Conservation (phyloP, 2,113 vertebrate species). For the Mesoclemmys tuberculata region DNA sequence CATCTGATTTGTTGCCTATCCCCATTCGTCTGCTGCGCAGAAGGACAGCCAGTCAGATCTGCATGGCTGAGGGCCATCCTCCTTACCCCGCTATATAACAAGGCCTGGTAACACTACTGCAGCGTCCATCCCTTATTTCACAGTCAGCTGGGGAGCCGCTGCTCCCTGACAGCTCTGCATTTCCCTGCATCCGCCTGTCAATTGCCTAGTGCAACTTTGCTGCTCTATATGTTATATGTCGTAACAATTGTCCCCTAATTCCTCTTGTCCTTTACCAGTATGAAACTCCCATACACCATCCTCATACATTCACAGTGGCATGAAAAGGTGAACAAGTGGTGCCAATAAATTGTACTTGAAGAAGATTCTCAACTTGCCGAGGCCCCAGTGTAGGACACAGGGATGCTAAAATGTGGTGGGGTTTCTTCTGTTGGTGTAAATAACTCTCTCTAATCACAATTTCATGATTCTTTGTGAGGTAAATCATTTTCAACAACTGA, state of each 20-base stretch:
- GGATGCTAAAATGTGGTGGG: fast-evolving
- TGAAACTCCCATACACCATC: not conserved
- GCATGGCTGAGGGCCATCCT: not conserved
- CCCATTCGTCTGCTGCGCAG: fast-evolving
- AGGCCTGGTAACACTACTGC: not conserved
- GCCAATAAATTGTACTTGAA: not conserved
- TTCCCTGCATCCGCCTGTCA: not conserved
- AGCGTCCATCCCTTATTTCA: fast-evolving
- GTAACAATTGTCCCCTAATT: fast-evolving
- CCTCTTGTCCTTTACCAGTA: not conserved
- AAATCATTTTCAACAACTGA: not conserved
- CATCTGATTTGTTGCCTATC: fast-evolving
- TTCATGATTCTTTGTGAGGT: not conserved
- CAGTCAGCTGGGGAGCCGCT: fast-evolving
- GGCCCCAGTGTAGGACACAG: not conserved
- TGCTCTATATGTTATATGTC: fast-evolving
- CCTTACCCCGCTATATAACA: fast-evolving
- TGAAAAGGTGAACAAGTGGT: fast-evolving
- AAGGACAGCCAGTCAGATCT: not conserved
- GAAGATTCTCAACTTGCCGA: not conserved
- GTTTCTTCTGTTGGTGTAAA: not conserved
- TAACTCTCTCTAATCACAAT: not conserved
- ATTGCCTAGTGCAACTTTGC: fast-evolving
- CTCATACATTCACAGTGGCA: fast-evolving
- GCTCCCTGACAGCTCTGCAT: not conserved